These are phyloP conservation scores for Ennomos quercinarius DNA, from an alignment of 2,888 invertebrate species.

Conservation along the genomic window DNA sequence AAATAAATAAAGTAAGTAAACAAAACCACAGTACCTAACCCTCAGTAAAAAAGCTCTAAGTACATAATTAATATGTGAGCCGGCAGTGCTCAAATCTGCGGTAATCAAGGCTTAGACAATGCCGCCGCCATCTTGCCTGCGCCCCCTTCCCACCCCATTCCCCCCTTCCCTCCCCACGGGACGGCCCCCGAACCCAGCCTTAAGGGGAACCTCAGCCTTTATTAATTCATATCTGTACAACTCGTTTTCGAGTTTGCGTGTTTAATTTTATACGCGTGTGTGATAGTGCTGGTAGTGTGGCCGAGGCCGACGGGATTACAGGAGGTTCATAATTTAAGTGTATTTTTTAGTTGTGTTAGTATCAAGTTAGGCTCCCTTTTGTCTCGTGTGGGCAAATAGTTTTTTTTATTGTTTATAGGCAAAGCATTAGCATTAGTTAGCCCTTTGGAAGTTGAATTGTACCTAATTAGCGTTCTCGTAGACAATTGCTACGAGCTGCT, in stretches of 20 bases:
- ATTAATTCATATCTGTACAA: conserved; percentile 65
- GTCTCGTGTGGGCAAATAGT: no score
- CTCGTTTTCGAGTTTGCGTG: conserved; percentile 56
- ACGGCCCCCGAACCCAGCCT: conserved; percentile 49
- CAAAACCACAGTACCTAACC: conserved; percentile 45
- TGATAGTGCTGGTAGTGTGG: conserved; percentile 27
- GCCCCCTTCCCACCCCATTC: conserved; percentile 45
- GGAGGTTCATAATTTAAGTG: conserved; percentile 14
- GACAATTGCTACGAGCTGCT: conserved; percentile 45
- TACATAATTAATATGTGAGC: conserved; percentile 83
- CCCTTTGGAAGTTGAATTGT: neutral
- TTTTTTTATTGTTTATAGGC: no score
- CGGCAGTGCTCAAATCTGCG: conserved; percentile 73
- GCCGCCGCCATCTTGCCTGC: conserved; percentile 76
- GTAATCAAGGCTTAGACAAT: conserved; percentile 82
- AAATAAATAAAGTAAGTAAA: conserved; percentile 51
- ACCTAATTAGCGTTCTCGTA: conserved; percentile 27
- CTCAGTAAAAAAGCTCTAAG: conserved; percentile 55
- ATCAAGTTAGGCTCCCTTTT: no score
- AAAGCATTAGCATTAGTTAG: no score
- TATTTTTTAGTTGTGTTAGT: conserved; percentile 20
- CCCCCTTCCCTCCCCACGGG: conserved; percentile 40
- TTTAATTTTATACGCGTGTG: conserved; percentile 55
- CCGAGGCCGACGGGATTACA: conserved; percentile 5
- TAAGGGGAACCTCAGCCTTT: conserved; percentile 65